These are phyloP conservation scores for Sebastes hopkinsi DNA, from an alignment of 2,797 vertebrate genomes.

Conservation along the genomic window DNA sequence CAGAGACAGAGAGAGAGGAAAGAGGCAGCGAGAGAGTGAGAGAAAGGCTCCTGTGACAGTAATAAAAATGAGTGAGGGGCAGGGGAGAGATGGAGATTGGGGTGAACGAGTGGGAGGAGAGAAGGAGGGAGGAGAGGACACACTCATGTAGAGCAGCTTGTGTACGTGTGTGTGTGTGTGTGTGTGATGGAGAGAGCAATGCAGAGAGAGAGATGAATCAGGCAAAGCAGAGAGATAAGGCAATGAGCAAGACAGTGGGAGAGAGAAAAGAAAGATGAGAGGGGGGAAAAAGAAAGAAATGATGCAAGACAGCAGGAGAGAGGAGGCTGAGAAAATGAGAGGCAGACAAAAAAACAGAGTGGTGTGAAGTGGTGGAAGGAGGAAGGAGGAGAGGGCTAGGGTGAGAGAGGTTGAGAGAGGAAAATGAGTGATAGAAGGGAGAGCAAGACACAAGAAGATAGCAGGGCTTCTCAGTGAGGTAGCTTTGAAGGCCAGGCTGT, in stretches of 20 bases:
- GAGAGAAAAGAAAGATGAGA: slow-evolving; percentile 20
- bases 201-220: slow-evolving; percentile 47
- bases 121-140: slow-evolving; percentile 51
- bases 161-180: slow-evolving; percentile 15
- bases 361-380: slow-evolving; percentile 21
- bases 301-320: slow-evolving; percentile 47
- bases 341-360: slow-evolving; percentile 7
- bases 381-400: not conserved
- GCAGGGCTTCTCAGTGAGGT: slow-evolving; percentile 30
- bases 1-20: slow-evolving; percentile 58
- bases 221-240: slow-evolving; percentile 50
- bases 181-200: slow-evolving; percentile 27
- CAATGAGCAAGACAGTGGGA: slow-evolving; percentile 55
- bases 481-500: slow-evolving; percentile 50
- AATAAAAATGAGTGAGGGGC: slow-evolving; percentile 76
- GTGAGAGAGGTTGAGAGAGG: not conserved
- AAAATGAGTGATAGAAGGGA: not conserved
- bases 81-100: slow-evolving; percentile 70
- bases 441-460: slow-evolving; percentile 4
- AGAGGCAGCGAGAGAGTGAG: slow-evolving; percentile 50
- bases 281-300: slow-evolving; percentile 29
- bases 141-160: slow-evolving; percentile 53
- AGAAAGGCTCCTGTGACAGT: slow-evolving; percentile 71
- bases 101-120: slow-evolving; percentile 74
- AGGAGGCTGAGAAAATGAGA: slow-evolving; percentile 34